Base-by-base conservation (phyloP, 2,888 invertebrate genomes). In the Drosophila macrospina region DNA sequence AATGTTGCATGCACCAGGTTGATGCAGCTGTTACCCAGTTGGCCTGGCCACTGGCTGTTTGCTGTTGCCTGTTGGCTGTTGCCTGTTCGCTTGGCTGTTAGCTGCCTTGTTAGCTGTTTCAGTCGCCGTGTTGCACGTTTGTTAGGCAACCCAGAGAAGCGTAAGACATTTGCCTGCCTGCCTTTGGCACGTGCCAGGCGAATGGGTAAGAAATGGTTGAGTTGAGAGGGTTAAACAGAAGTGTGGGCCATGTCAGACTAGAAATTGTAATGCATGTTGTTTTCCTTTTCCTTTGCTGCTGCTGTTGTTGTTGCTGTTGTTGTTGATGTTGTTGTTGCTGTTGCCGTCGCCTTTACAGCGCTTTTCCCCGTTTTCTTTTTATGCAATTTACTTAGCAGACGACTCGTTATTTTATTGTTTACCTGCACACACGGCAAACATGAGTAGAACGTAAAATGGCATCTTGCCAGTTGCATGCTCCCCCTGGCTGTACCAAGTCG, bases 321-420 rank as follows among this genome's bases (percentile, higher is more conserved):
- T 59, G 30, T 73, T 56, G 63, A 2, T 78, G 78, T 65, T 74
- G 66, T 20, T 78, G 78, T 65, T 74, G 66, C 69, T 48, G 55
- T 74, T 60, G 41, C 55, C 62, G 30, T 73, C 52, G 63, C 74
- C 60, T 37, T 74, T 76, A 63, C 67, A 72, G 67, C 71, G 71
- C 62, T 47, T 72, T 73, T 68, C 32, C 34, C 37, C 68, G 47
- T 51, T 59, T 61, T 60, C 74, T 55, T 70, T 55, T 66, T 74
- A 82, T 82, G 86, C 88, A 83, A 82, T 83, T 86, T 83, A 65
- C 84, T 72, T 80, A 74, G 72, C 88, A 86, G 80, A 74, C 86
- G 67, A 80, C 80, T 83, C 86, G 83, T 83, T 83, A 83, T 83
- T 88, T 88, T 88, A 83, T 83, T 83, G 83, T 83, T 83, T 83